phyloP scores from a whole-genome alignment of 1,140 invertebrate species.

The Nautilus pompilius region DNA sequence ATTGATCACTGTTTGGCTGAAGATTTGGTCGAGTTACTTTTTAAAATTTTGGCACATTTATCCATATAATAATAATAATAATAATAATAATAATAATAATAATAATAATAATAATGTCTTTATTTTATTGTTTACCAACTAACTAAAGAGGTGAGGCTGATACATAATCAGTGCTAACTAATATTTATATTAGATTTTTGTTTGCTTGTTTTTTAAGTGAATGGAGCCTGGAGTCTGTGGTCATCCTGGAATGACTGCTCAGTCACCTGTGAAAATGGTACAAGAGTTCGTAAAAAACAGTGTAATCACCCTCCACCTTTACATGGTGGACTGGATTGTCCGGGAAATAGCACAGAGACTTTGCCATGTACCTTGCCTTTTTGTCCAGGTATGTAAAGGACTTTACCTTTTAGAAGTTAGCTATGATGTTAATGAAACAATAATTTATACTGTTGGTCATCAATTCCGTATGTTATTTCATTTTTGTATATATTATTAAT shows the following conservation, averaged over 20 bases:
- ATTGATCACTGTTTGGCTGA: too few species aligned
- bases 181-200: too few species aligned
- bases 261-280: slow-evolving; percentile 24
- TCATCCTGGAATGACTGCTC: slow-evolving; percentile 49
- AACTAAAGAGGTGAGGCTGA: too few species aligned
- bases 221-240: slow-evolving; percentile 58
- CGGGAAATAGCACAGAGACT: slow-evolving; percentile 12
- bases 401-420: neutral
- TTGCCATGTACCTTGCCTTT: slow-evolving; percentile 12
- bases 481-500: slow-evolving; percentile 64
- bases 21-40: too few species aligned
- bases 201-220: slow-evolving; percentile 18
- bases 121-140: too few species aligned
- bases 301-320: slow-evolving; percentile 23
- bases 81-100: too few species aligned
- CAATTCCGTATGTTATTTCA: slow-evolving; percentile 59
- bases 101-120: too few species aligned
- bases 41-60: too few species aligned
- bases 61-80: too few species aligned
- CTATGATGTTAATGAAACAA: neutral
- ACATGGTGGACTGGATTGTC: slow-evolving; percentile 19
- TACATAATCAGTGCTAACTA: too few species aligned
- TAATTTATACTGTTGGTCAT: slow-evolving; percentile 36
- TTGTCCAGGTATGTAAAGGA: slow-evolving; percentile 25
- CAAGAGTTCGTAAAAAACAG: slow-evolving; percentile 8